phyloP scores from a whole-genome alignment of 2,113 vertebrate species.

The Heterotis niloticus region DNA sequence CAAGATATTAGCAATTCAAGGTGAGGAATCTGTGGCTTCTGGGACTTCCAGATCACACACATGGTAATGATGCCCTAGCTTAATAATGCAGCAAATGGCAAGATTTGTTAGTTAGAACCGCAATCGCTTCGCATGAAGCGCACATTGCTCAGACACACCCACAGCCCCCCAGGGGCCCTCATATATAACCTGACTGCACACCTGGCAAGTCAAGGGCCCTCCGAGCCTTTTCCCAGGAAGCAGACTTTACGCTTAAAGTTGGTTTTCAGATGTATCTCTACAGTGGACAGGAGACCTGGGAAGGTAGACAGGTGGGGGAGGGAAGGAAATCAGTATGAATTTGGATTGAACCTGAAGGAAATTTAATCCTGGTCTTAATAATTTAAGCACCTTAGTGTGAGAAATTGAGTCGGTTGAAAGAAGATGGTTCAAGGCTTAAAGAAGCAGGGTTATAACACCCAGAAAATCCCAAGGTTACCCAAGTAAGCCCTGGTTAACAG shows the following conservation, averaged over 20 bases:
- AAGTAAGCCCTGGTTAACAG: slow-evolving; percentile 51
- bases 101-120: slow-evolving; percentile 47
- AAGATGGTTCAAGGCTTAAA: slow-evolving; percentile 36
- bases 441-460: slow-evolving; percentile 42
- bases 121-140: slow-evolving; percentile 39
- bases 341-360: slow-evolving; percentile 32
- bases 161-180: background rate
- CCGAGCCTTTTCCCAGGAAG: background rate
- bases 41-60: slow-evolving; percentile 57
- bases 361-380: slow-evolving; percentile 44
- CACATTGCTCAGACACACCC: slow-evolving; percentile 18
- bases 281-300: background rate
- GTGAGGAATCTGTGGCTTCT: slow-evolving; percentile 60
- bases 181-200: background rate
- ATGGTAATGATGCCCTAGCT: slow-evolving; percentile 62
- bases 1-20: slow-evolving; percentile 63
- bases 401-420: slow-evolving; percentile 42
- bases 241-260: no score
- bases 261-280: background rate
- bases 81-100: slow-evolving; percentile 66
- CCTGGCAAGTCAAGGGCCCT: background rate
- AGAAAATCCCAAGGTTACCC: slow-evolving; percentile 46
- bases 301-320: background rate
- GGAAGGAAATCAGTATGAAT: slow-evolving; percentile 14
- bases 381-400: slow-evolving; percentile 45